These are phyloP conservation scores for Cryptocephalus primarius DNA, from an alignment of 2,888 invertebrate species.

Conservation along the genomic window DNA sequence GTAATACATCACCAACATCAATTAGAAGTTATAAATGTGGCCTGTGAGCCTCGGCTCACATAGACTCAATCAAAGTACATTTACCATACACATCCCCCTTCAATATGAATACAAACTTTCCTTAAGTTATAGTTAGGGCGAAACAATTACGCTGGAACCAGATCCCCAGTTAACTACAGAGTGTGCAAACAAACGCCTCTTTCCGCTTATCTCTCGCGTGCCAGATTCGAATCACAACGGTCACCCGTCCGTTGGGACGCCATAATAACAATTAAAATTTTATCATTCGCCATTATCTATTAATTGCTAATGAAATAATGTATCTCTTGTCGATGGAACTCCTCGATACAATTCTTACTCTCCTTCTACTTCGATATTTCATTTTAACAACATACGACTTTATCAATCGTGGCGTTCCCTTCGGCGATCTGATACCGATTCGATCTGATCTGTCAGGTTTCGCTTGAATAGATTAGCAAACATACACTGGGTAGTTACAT, in stretches of 20 bases:
- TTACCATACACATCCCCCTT: too few species aligned
- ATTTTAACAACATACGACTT: slow-evolving; percentile 1
- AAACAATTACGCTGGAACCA: too few species aligned
- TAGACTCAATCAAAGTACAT: too few species aligned
- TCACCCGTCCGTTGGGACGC: slow-evolving; percentile 1
- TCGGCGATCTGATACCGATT: slow-evolving; percentile 1
- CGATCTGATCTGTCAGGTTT: slow-evolving; percentile 2
- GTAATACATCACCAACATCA: too few species aligned
- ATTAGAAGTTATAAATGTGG: too few species aligned
- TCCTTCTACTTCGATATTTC: slow-evolving; percentile 1
- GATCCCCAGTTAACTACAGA: too few species aligned
- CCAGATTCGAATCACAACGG: slow-evolving; percentile 1
- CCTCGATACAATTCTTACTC: slow-evolving; percentile 2
- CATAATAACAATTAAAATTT: slow-evolving; percentile 1
- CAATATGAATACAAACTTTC: too few species aligned
- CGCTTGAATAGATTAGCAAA: not conserved
- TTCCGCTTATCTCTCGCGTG: not conserved
- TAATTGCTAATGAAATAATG: slow-evolving; percentile 2
- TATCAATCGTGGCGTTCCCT: slow-evolving; percentile 1
- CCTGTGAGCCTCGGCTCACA: too few species aligned
- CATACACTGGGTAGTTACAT: too few species aligned
- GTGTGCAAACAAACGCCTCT: too few species aligned
- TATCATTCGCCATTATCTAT: slow-evolving; percentile 2
- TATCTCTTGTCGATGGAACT: slow-evolving; percentile 1
- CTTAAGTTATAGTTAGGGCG: too few species aligned